Conservation (phyloP, 2,113 vertebrate species). For the Ptilorrhoa leucosticta region DNA sequence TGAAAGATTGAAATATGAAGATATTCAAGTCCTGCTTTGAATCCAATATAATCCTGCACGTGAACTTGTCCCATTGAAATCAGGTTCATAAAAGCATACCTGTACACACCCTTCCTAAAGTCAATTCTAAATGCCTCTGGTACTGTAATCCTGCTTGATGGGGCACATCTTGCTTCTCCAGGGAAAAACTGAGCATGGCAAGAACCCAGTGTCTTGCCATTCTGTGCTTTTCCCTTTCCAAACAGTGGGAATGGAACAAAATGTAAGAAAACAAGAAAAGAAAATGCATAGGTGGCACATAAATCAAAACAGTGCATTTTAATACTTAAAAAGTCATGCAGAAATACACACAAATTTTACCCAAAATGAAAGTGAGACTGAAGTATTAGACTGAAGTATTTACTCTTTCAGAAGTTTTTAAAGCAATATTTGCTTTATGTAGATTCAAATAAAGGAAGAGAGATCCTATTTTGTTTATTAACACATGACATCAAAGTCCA, state of each 20-base stretch:
- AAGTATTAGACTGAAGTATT: background rate
- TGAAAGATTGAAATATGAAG: background rate
- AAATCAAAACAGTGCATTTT: background rate
- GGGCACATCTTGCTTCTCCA: background rate
- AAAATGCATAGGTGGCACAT: background rate
- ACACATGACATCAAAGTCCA: background rate
- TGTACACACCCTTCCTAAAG: background rate
- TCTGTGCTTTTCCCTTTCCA: background rate
- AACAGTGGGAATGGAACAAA: background rate
- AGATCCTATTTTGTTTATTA: background rate
- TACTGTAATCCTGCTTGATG: background rate
- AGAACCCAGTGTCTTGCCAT: background rate
- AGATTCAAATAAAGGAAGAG: background rate
- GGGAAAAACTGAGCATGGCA: background rate
- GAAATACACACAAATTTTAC: background rate
- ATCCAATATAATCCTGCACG: background rate
- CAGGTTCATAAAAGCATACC: background rate
- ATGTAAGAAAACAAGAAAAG: background rate
- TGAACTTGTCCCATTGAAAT: background rate
- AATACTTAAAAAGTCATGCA: background rate
- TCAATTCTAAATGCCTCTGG: background rate
- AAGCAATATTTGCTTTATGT: background rate
- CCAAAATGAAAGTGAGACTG: background rate
- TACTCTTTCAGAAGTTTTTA: background rate
- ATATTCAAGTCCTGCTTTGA: background rate